These are phyloP conservation scores for Cepphus grylle DNA, from an alignment of 2,113 vertebrate species.

Conservation along the genomic window DNA sequence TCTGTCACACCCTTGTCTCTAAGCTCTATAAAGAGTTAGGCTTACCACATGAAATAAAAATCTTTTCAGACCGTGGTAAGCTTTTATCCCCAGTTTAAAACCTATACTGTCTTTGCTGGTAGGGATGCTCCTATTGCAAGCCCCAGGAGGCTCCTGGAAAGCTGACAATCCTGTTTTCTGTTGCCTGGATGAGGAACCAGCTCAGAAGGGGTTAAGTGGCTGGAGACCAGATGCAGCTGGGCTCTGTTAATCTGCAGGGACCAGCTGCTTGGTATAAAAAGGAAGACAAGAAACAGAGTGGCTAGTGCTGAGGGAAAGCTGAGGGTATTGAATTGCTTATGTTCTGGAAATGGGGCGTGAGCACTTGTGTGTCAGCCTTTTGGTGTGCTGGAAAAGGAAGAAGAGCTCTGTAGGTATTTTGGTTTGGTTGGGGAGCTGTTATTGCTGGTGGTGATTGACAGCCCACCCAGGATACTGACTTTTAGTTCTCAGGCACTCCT, in stretches of 20 bases:
- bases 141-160: background rate
- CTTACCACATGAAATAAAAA: background rate
- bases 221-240: slow-evolving; percentile 56
- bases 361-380: background rate
- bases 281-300: slow-evolving; percentile 54
- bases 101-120: background rate
- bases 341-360: background rate
- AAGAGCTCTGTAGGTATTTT: slow-evolving; percentile 45
- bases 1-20: background rate
- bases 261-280: slow-evolving; percentile 65
- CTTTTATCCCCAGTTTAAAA: background rate
- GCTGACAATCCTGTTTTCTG: background rate
- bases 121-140: background rate
- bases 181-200: background rate
- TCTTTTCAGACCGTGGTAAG: background rate
- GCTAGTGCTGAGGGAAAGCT: slow-evolving; percentile 27
- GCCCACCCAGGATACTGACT: background rate
- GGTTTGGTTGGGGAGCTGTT: background rate
- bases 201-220: slow-evolving; percentile 60
- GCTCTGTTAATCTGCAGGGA: slow-evolving; percentile 60
- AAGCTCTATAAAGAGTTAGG: background rate
- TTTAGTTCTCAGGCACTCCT: background rate
- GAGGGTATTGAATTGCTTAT: slow-evolving; percentile 41
- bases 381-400: slow-evolving; percentile 28
- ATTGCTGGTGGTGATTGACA: background rate